Conservation (phyloP, 1,140 invertebrate species). For the Ceratitis capitata region DNA sequence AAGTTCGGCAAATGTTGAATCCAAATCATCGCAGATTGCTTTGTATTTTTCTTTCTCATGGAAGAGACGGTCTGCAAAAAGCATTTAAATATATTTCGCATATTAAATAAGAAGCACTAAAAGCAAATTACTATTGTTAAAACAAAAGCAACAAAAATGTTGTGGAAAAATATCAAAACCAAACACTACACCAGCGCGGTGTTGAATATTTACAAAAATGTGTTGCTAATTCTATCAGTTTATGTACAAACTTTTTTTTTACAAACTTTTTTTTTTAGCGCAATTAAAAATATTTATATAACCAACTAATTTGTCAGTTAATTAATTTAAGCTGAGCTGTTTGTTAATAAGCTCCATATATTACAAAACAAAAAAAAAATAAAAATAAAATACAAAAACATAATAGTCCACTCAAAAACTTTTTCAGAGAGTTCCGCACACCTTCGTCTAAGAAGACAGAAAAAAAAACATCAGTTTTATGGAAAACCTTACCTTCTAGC, state of each 20-base stretch:
- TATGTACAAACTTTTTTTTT: background rate
- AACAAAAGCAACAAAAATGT: background rate
- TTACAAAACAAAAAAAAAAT: background rate
- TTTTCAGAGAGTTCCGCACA: background rate
- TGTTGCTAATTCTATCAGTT: background rate
- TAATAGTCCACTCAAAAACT: background rate
- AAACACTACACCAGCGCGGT: background rate
- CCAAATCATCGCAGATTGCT: slow-evolving; percentile 96
- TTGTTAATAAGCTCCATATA: background rate
- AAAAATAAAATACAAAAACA: too few species aligned
- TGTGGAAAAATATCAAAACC: background rate
- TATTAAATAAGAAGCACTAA: slow-evolving; percentile 34
- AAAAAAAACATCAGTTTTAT: background rate
- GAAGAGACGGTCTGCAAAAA: slow-evolving; percentile 88
- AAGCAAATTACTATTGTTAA: background rate
- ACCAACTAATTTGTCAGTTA: slow-evolving; percentile 1
- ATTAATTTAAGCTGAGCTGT: slow-evolving; percentile 16
- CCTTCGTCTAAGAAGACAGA: background rate
- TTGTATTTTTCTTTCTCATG: slow-evolving; percentile 96
- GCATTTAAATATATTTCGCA: slow-evolving; percentile 51
- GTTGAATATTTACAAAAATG: background rate
- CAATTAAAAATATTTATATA: background rate
- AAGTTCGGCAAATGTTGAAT: slow-evolving; percentile 93
- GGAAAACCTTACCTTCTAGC: slow-evolving; percentile 89
- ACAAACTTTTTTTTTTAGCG: background rate